Conservation (phyloP, 2,888 invertebrate genomes). For the Cremastinae sp. region DNA sequence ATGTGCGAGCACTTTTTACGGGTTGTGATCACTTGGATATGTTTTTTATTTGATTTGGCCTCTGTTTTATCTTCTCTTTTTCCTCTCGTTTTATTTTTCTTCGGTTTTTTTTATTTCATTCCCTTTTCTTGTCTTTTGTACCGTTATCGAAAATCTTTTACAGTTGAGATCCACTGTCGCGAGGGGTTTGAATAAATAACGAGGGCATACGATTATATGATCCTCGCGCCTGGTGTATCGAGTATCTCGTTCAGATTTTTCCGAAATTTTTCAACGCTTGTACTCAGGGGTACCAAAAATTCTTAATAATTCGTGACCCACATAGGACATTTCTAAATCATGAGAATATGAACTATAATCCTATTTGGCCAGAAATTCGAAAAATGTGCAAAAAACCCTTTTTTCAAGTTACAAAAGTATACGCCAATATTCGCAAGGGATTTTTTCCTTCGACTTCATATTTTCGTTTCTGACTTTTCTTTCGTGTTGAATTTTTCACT, state of each 20-base stretch:
- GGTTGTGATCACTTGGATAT: constrained; percentile 14
- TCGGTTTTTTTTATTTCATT: background rate
- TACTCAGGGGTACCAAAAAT: background rate
- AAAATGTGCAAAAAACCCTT: background rate
- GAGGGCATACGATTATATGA: constrained; percentile 43
- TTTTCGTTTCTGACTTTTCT: no score
- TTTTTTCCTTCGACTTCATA: no score
- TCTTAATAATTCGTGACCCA: background rate
- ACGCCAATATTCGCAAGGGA: no score
- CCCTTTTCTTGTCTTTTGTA: background rate
- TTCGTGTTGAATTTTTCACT: no score
- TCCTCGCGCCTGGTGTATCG: constrained; percentile 14
- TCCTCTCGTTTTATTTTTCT: background rate
- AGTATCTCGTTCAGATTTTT: constrained; percentile 41
- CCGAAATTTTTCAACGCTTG: constrained; percentile 24
- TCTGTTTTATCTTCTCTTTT: background rate
- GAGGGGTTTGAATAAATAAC: constrained; percentile 56
- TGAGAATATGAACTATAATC: background rate
- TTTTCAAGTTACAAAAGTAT: background rate
- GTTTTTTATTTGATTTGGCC: background rate
- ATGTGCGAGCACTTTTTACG: constrained; percentile 23
- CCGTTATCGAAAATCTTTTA: background rate
- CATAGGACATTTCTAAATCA: background rate
- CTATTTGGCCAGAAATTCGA: no score
- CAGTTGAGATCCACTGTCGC: constrained; percentile 34